Evolutionary conservation across 2,113 vertebrate genomes (phyloP), one percentile per base, ranked within the genome.

Genomic region (Rostratula benghalensis): DNA sequence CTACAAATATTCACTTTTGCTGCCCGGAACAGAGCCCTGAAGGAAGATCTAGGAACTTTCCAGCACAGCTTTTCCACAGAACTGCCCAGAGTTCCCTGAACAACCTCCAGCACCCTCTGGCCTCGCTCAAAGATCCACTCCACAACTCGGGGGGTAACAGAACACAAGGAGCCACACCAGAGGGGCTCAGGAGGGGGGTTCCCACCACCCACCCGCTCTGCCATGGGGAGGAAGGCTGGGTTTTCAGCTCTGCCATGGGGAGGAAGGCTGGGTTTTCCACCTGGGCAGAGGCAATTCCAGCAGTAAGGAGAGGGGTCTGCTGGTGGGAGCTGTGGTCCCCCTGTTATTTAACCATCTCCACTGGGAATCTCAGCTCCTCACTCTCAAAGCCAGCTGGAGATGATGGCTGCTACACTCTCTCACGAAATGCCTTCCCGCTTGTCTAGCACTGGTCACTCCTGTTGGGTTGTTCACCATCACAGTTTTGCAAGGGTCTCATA

Each of bases 371-470:
- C 73, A 89, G 80, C 48, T 92, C 71, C 79, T 74, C 33, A 50
- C 85, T 77, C 51, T 65, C 68, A 54, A 31, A 53, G 82, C 21
- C 80, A 88, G 92, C 75, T 7, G 4, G 90, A 92, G 82, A 80
- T 41, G 82, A 80, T 41, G 68, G 90, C 71, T 63, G 56, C 84
- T 67, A 18, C 31, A 82, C 22, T 65, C 67, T 60, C 67, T 80
- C 90, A 93, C 78, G 68, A 94, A 96, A 92, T 77, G 27, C 90
- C 60, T 86, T 94, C n/a, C n/a, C n/a, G 85, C 93, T 93, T 93
- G 84, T 86, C 93, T 92, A 81, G 63, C 54, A 30, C 41, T 77
- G 78, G 71, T 76, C 93, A 85, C 56, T 88, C 68, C 90, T 83
- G 69, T 76, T 79, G 87, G 61, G 63, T 73, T 85, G 88, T 54